Conservation (phyloP, 92 coral and sea anemone species). For the Umimayanthus kanabou region DNA sequence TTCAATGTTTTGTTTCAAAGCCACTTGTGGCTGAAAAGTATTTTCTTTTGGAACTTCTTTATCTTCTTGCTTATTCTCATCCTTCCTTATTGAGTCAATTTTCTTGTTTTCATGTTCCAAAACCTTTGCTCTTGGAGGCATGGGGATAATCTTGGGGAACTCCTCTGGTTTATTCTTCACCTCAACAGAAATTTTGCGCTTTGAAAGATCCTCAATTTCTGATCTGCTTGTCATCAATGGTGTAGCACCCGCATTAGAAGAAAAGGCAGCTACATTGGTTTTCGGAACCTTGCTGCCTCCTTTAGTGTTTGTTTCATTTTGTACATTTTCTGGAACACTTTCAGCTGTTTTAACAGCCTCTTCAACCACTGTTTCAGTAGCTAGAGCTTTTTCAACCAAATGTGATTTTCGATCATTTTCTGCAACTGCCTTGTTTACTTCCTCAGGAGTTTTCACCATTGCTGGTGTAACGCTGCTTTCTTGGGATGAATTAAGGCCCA, state of each 20-base stretch:
- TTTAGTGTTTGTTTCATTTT: background rate
- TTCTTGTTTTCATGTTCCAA: background rate
- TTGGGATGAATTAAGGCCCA: background rate
- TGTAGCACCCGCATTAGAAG: background rate
- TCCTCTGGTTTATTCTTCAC: slow-evolving; percentile 33
- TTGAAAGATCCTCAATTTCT: slow-evolving; percentile 25
- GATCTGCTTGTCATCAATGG: slow-evolving; percentile 2
- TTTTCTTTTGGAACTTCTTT: background rate
- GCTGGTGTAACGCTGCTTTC: background rate
- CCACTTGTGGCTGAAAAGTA: slow-evolving; percentile 2
- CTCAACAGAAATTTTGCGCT: slow-evolving; percentile 36
- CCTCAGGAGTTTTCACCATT: slow-evolving; percentile 10
- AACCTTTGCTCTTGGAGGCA: slow-evolving; percentile 18
- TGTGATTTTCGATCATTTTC: slow-evolving; percentile 23
- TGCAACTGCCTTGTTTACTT: background rate
- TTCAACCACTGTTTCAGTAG: background rate
- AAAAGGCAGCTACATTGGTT: background rate
- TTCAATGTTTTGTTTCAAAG: slow-evolving; percentile 18
- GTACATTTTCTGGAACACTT: background rate
- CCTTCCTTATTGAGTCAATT: background rate
- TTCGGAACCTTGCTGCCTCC: background rate
- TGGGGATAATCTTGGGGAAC: slow-evolving; percentile 7
- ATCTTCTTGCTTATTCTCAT: background rate
- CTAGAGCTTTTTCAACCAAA: background rate
- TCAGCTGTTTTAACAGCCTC: background rate